These are phyloP conservation scores for Salvator merianae DNA, from an alignment of 2,113 vertebrate genomes.

Conservation along the genomic window DNA sequence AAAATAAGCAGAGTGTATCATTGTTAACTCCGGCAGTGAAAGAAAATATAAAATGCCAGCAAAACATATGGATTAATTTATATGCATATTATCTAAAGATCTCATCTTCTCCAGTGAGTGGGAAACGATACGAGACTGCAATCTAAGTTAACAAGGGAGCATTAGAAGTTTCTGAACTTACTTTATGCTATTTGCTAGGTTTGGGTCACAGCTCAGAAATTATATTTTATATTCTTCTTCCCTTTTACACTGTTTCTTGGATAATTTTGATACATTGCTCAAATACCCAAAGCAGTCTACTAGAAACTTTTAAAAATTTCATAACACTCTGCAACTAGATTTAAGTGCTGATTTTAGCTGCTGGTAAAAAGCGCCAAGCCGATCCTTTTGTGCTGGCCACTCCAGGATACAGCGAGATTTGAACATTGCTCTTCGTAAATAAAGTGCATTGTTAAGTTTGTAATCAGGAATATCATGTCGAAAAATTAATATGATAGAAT, in stretches of 20 bases:
- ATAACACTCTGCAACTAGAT: constrained; percentile 76
- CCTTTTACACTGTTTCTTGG: not conserved
- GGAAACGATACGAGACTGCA: not conserved
- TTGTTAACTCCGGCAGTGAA: not conserved
- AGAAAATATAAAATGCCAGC: not conserved
- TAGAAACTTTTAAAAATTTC: constrained; percentile 21
- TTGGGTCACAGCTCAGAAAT: not conserved
- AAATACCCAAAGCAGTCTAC: not conserved
- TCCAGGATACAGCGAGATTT: constrained; percentile 83
- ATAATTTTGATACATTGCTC: not conserved
- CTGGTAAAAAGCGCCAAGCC: constrained; percentile 83
- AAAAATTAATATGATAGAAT: constrained; percentile 91
- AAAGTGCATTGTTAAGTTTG: constrained; percentile 83
- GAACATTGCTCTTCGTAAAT: constrained; percentile 91
- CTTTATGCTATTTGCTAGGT: not conserved
- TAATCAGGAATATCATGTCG: constrained; percentile 91
- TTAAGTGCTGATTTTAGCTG: constrained; percentile 87
- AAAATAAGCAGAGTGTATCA: not conserved
- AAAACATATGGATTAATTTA: not conserved
- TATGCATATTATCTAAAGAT: not conserved
- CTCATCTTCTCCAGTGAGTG: too few relatives aligned
- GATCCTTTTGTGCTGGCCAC: constrained; percentile 89
- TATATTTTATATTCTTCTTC: not conserved
- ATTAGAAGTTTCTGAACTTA: not conserved
- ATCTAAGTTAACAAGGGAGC: not conserved